A percentile compares a stretch with the other conserved stretches of the same genome.
phyloP scores from a whole-genome alignment of 2,113 vertebrate genomes.

The Eurystomus gularis region DNA sequence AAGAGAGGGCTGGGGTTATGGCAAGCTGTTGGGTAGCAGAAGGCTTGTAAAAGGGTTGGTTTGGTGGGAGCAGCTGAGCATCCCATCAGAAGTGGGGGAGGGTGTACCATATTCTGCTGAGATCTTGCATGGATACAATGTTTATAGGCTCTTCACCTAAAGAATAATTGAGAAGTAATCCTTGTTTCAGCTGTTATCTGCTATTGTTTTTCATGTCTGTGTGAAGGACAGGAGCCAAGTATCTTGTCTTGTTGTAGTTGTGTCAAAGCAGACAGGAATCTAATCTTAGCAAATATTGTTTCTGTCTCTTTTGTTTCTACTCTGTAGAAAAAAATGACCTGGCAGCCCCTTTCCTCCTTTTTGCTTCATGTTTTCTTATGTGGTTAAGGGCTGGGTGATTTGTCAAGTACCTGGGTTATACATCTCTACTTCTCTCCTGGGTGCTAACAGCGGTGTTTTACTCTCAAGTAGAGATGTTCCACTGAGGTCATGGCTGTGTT shows the following conservation, averaged over 20 bases:
- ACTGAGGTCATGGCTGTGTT: not conserved
- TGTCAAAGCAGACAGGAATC: not conserved
- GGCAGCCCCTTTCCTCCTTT: not conserved
- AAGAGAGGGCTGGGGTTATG: not conserved
- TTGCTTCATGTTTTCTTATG: not conserved
- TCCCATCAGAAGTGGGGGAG: not conserved
- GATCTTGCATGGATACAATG: not conserved
- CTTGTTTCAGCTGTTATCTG: not conserved
- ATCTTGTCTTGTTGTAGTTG: not conserved
- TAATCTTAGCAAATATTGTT: not conserved
- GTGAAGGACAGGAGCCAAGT: not conserved
- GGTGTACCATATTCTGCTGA: not conserved
- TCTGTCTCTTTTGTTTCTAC: not conserved
- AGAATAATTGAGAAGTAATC: not conserved
- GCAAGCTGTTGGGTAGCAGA: not conserved
- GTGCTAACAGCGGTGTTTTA: not conserved
- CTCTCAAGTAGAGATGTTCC: not conserved
- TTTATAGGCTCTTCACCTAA: not conserved
- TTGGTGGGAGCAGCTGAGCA: not conserved
- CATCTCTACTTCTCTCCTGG: not conserved
- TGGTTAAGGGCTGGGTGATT: not conserved
- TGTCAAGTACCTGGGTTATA: not conserved
- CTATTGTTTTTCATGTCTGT: not conserved
- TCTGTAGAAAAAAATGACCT: not conserved
- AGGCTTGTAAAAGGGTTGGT: not conserved